Evolutionary conservation across 2,797 vertebrate genomes (phyloP).

Genomic region (Botia kubotai): DNA sequence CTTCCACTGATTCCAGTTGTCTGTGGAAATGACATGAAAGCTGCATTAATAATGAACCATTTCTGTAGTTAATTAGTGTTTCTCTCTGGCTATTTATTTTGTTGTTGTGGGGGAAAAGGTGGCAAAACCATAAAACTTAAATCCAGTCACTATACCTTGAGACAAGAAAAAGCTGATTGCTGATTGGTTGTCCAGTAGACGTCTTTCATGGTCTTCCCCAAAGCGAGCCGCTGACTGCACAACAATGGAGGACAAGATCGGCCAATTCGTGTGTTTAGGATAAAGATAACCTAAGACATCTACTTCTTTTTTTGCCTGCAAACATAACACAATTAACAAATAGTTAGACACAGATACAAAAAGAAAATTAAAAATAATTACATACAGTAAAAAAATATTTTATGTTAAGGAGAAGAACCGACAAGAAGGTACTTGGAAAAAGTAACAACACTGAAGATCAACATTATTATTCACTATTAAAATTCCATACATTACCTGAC

Average conservation of each 20-base stretch:
- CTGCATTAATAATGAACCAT: background rate
- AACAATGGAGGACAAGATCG: constrained; percentile 68
- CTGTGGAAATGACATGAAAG: constrained; percentile 53
- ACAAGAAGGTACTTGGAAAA: background rate
- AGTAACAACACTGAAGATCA: background rate
- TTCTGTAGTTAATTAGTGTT: background rate
- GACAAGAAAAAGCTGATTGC: constrained; percentile 69
- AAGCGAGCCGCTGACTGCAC: constrained; percentile 68
- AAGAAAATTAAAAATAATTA: background rate
- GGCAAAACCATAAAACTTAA: background rate
- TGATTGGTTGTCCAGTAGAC: constrained; percentile 72
- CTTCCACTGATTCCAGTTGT: constrained; percentile 60
- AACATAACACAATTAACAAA: background rate
- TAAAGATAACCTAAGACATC: constrained; percentile 65
- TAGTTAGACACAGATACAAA: background rate
- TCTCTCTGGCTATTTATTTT: background rate
- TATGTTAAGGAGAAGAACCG: background rate
- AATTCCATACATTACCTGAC: constrained; percentile 66
- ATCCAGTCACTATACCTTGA: constrained; percentile 54
- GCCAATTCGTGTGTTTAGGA: constrained; percentile 31
- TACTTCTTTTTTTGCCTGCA: constrained; percentile 67
- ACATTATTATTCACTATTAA: background rate
- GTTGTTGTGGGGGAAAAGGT: background rate
- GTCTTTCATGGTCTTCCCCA: constrained; percentile 45
- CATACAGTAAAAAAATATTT: background rate